Evolutionary conservation across 2,113 vertebrate species (phyloP).

Genomic region (Lophotis ruficrista): DNA sequence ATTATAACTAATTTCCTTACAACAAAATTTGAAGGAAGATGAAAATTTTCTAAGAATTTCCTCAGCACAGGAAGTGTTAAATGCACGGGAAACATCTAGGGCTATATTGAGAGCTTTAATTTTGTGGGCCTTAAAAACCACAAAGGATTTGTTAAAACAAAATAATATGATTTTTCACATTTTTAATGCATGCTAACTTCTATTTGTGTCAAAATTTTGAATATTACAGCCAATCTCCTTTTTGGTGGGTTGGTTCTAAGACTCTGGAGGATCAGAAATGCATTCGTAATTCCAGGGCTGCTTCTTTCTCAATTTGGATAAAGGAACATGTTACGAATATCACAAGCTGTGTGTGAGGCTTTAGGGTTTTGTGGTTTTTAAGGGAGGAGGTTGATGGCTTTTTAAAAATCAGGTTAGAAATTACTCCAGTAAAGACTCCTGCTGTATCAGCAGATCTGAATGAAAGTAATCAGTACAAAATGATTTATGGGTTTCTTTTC

Average conservation of each 20-base stretch:
- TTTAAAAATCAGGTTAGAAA: slow-evolving; percentile 10
- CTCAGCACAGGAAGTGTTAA: background rate
- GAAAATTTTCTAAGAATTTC: background rate
- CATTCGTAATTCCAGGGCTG: background rate
- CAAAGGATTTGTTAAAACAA: background rate
- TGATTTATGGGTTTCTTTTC: background rate
- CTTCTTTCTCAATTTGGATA: background rate
- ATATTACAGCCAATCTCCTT: background rate
- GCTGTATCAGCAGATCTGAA: slow-evolving; percentile 15
- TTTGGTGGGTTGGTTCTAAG: background rate
- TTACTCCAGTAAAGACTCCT: background rate
- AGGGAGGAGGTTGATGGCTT: background rate
- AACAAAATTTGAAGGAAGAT: background rate
- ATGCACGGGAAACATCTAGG: background rate
- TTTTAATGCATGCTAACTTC: background rate
- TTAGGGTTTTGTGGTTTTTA: background rate
- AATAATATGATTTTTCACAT: background rate
- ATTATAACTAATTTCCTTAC: background rate
- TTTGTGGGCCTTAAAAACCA: background rate
- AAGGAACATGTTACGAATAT: background rate
- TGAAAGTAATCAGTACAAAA: slow-evolving; percentile 21
- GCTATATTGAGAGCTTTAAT: background rate
- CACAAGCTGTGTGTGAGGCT: background rate
- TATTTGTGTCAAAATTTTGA: background rate
- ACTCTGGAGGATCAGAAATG: background rate